phyloP scores from a whole-genome alignment of 2,113 vertebrate genomes.

The Phylloscopus trochiloides region DNA sequence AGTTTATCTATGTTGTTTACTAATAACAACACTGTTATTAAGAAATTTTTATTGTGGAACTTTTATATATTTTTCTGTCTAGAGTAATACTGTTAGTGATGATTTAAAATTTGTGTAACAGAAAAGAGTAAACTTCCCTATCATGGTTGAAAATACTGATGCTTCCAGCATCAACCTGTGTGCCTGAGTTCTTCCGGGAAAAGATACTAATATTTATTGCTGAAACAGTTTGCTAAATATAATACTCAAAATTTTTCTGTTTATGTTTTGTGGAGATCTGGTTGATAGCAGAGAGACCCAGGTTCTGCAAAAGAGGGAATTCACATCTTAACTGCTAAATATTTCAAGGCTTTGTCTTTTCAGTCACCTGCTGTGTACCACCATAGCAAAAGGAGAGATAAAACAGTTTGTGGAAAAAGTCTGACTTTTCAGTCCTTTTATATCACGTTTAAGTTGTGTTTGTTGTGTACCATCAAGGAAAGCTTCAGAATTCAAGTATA shows the following conservation, averaged over 20 bases:
- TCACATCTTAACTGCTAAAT: neutral
- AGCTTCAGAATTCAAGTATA: neutral
- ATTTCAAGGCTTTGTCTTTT: neutral
- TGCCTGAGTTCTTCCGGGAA: neutral
- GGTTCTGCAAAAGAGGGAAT: neutral
- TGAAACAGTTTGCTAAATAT: constrained; percentile 8
- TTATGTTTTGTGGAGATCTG: neutral
- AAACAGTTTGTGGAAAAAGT: neutral
- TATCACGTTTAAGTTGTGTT: neutral
- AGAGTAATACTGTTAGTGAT: neutral
- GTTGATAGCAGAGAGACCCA: neutral
- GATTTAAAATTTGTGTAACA: neutral
- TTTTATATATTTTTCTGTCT: neutral
- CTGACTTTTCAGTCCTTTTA: neutral
- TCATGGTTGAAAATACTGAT: neutral
- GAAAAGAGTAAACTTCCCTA: neutral
- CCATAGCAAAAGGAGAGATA: neutral
- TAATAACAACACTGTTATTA: neutral
- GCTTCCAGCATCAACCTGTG: neutral
- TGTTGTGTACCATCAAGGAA: neutral
- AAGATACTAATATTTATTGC: neutral
- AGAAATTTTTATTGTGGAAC: neutral
- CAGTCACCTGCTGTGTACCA: neutral
- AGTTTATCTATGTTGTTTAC: neutral
- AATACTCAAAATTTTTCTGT: neutral